Evolutionary conservation across 1,140 invertebrate species (phyloP), one percentile per base, ranked within the genome.

Genomic region (Solenopsis fugax): DNA sequence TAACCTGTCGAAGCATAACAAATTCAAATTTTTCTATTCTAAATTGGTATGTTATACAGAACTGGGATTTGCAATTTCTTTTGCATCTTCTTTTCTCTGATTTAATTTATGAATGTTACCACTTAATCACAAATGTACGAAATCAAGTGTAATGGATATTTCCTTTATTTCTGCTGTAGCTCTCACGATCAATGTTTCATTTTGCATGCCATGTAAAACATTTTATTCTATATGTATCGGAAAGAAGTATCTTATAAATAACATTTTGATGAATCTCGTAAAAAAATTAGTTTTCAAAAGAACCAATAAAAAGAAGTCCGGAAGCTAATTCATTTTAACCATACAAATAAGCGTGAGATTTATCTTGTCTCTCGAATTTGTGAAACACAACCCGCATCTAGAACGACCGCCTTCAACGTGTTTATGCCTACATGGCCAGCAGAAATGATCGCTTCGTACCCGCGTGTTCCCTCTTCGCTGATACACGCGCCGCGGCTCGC

Each of bases 401-500:
- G 34, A 48, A 75, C 56, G 29, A 9, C 56, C 41, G 41, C 37
- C 54, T 48, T 48, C 13, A 41, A 73, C 21, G 24, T 52, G 7
- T 24, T 71, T 29, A 52, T 50, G 16, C 56, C 16, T 56, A 56
- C n/a, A 16, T 50, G n/a, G 18, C 60, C 52, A 77, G 29, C 45
- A 54, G 21, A 29, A 87, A 80, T 85, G 76, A 89, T 88, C 73
- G 75, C 50, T 88, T 29, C 75, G 21, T 24, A 56, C 18, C 3
- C 75, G 84, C 50, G 45, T 62, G 62, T 72, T 77, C 62, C 50
- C 45, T 71, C 34, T 48, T 71, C 48, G 54, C 56, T 69, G 77
- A 64, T 69, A 69, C 62, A 64, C 50, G 52, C 75, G 41, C 50
- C 69, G 73, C 45, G 67, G 75, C 85, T 90, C 82, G 82, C 87